Evolutionary conservation across 2,888 invertebrate species (phyloP).

Genomic region (Hypena proboscidalis): DNA sequence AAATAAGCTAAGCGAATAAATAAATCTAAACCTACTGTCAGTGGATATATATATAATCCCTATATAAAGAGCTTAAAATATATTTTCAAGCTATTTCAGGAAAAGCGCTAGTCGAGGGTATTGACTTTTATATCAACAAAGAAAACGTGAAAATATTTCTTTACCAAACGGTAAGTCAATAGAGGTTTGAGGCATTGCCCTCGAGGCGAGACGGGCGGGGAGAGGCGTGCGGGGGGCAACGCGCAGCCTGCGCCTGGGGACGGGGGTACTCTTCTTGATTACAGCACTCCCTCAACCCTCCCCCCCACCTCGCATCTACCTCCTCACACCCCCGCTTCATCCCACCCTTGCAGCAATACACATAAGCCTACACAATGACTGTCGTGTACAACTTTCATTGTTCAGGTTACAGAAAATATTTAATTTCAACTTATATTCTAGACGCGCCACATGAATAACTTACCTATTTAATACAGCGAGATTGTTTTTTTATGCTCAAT

Average conservation of each 20-base stretch:
- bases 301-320: constrained; percentile 34
- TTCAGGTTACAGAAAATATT: constrained; percentile 49
- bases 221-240: constrained; percentile 44
- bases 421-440: constrained; percentile 32
- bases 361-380: constrained; percentile 72
- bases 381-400: constrained; percentile 56
- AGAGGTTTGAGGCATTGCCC: constrained; percentile 83
- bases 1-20: too few relatives aligned
- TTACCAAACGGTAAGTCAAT: constrained; percentile 77
- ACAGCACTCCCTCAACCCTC: constrained; percentile 70
- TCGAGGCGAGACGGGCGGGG: constrained; percentile 55
- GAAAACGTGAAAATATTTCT: constrained; percentile 75
- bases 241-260: constrained; percentile 72
- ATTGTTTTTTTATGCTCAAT: constrained; percentile 9
- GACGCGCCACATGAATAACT: constrained; percentile 5
- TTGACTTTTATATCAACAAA: constrained; percentile 74
- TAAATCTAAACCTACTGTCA: too few relatives aligned
- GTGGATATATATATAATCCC: too few relatives aligned
- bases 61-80: too few relatives aligned
- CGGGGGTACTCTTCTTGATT: constrained; percentile 85
- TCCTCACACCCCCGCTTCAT: constrained; percentile 49
- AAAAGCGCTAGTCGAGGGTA: constrained; percentile 42
- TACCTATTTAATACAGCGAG: constrained; percentile 6
- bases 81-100: too few relatives aligned
- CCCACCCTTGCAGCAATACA: constrained; percentile 65